Evolutionary conservation across 2,797 vertebrate species (phyloP).

Genomic region (Adelosebastes latens): DNA sequence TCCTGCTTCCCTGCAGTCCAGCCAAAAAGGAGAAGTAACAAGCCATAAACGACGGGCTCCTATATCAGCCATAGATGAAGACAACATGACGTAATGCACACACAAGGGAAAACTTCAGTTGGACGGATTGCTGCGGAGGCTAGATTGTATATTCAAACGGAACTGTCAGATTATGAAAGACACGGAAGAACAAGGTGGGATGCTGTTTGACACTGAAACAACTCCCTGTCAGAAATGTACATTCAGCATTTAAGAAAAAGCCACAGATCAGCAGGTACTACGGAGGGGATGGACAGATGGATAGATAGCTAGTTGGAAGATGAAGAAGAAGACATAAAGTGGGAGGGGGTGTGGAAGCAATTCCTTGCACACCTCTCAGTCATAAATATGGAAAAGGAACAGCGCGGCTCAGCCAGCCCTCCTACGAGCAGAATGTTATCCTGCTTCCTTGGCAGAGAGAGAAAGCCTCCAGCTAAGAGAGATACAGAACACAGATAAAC

Average conservation of each 20-base stretch:
- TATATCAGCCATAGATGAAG: not conserved
- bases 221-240: not conserved
- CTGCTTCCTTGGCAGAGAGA: conserved; percentile 58
- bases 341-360: conserved; percentile 63
- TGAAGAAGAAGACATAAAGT: conserved; percentile 46
- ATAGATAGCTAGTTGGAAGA: conserved; percentile 50
- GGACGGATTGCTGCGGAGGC: not conserved
- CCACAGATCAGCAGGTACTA: conserved; percentile 47
- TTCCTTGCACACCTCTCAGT: conserved; percentile 70
- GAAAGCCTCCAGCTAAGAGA: conserved; percentile 41
- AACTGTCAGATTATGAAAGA: not conserved
- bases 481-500: conserved; percentile 34
- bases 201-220: not conserved
- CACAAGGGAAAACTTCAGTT: not conserved
- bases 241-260: conserved; percentile 23
- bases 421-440: conserved; percentile 79
- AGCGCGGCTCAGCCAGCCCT: conserved; percentile 72
- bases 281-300: conserved; percentile 55
- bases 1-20: not conserved
- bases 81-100: not conserved
- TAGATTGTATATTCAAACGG: not conserved
- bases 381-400: conserved; percentile 80
- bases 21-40: not conserved
- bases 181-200: not conserved
- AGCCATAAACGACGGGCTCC: not conserved